Percentiles rank a stretch among this genome's conserved stretches.
Evolutionary conservation across 1,140 invertebrate genomes (phyloP).

Genomic region (Caenorhabditis brenneri): DNA sequence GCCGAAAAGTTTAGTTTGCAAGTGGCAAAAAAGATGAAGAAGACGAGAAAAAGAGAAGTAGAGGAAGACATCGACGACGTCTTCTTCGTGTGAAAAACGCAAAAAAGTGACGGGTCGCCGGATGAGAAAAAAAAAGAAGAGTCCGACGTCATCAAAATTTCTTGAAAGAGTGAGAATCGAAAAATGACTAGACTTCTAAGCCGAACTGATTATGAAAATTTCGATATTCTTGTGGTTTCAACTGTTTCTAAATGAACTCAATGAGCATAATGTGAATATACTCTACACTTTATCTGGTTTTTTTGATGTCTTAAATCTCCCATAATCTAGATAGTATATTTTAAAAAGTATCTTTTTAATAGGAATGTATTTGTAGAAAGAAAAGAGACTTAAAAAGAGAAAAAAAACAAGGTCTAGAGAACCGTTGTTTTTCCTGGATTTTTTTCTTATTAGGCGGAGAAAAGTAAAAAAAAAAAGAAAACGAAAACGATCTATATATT

Average conservation of each 20-base stretch:
- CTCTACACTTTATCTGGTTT: too few species aligned
- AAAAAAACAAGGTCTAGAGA: not conserved
- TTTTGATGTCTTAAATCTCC: too few species aligned
- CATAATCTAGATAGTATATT: too few species aligned
- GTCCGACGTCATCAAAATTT: slow-evolving; percentile 35
- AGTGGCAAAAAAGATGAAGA: slow-evolving; percentile 37
- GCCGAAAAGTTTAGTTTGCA: slow-evolving; percentile 32
- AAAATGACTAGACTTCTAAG: not conserved
- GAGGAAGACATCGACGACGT: slow-evolving; percentile 18
- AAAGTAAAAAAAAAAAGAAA: not conserved
- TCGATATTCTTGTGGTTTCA: too few species aligned
- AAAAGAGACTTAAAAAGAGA: not conserved
- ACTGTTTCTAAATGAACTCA: not conserved
- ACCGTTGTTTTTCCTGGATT: not conserved
- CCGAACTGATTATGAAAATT: not conserved
- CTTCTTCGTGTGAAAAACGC: slow-evolving; percentile 26
- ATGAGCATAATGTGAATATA: not conserved
- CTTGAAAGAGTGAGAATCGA: not conserved
- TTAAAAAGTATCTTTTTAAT: too few species aligned
- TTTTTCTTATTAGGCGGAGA: not conserved
- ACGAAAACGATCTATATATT: slow-evolving; percentile 20
- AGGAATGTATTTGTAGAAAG: not conserved
- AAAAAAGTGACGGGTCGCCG: slow-evolving; percentile 37
- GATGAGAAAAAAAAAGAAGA: slow-evolving; percentile 34
- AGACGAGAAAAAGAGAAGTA: slow-evolving; percentile 16